Conservation (phyloP, 2,797 vertebrate species). For the Lacerta bilineata region DNA sequence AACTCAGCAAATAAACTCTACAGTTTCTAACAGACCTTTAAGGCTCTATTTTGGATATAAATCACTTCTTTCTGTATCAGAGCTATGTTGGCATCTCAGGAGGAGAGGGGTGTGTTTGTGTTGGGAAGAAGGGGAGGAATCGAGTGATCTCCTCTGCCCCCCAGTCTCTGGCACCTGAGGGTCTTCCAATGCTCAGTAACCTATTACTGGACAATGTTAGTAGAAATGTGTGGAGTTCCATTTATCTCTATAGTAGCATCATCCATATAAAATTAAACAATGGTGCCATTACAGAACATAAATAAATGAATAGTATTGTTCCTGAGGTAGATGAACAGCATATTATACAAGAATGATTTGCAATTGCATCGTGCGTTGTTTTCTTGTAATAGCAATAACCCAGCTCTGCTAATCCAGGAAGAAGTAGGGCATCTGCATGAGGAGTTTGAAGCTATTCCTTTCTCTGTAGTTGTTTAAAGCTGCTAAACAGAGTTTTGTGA, state of each 20-base stretch:
- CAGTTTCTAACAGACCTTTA: slow-evolving; percentile 72
- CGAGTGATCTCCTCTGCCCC: background rate
- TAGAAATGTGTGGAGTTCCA: background rate
- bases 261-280: slow-evolving; percentile 32
- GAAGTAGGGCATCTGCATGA: background rate
- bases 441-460: slow-evolving; percentile 25
- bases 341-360: slow-evolving; percentile 40
- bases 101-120: slow-evolving; percentile 34
- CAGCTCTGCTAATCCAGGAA: background rate
- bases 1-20: slow-evolving; percentile 83
- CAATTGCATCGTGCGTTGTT: background rate
- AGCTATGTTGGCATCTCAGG: slow-evolving; percentile 67
- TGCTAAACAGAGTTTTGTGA: slow-evolving; percentile 14
- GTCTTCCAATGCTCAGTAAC: background rate
- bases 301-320: slow-evolving; percentile 23
- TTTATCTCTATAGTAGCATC: background rate
- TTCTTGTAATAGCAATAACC: background rate
- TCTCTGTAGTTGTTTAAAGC: slow-evolving; percentile 18
- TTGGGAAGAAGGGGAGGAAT: slow-evolving; percentile 40
- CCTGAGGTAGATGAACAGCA: slow-evolving; percentile 16
- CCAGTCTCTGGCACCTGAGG: background rate
- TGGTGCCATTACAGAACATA: slow-evolving; percentile 35
- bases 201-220: background rate
- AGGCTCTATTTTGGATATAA: slow-evolving; percentile 76
- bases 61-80: slow-evolving; percentile 69